Conservation (phyloP, 2,888 invertebrate genomes). For the Parnassius smintheus region DNA sequence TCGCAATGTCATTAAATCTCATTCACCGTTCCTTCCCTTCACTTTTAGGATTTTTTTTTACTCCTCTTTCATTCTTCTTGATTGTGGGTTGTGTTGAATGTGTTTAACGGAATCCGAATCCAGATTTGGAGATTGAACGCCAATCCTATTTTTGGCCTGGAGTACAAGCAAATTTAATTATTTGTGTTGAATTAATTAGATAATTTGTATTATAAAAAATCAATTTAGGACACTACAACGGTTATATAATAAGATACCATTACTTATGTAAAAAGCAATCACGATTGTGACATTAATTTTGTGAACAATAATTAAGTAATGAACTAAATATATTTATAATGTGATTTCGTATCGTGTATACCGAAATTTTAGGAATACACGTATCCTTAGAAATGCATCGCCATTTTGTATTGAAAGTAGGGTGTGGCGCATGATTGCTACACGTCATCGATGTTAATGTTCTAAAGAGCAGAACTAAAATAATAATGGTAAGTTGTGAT, state of each 20-base stretch:
- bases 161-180: slow-evolving; percentile 3
- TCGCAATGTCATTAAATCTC: neutral
- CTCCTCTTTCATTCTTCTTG: slow-evolving; percentile 16
- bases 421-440: slow-evolving; percentile 58
- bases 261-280: slow-evolving; percentile 8
- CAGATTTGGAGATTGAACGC: slow-evolving; percentile 12
- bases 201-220: slow-evolving; percentile 5
- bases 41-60: slow-evolving; percentile 1
- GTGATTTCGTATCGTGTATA: slow-evolving; percentile 20
- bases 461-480: slow-evolving; percentile 44
- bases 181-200: slow-evolving; percentile 8
- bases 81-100: slow-evolving; percentile 20
- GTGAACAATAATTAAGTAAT: slow-evolving; percentile 17
- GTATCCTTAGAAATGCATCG: slow-evolving; percentile 43
- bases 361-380: slow-evolving; percentile 8
- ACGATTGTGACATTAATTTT: slow-evolving; percentile 21
- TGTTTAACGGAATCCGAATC: slow-evolving; percentile 4
- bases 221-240: slow-evolving; percentile 6
- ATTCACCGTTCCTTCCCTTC: slow-evolving; percentile 3
- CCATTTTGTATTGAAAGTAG: slow-evolving; percentile 63
- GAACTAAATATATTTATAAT: slow-evolving; percentile 11
- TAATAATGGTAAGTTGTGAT: slow-evolving; percentile 65
- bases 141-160: slow-evolving; percentile 14
- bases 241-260: slow-evolving; percentile 10
- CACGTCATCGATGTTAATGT: slow-evolving; percentile 41